Evolutionary conservation across 2,888 invertebrate species (phyloP), one percentile per base, ranked within the genome.

Genomic region (Trimorus sp.): DNA sequence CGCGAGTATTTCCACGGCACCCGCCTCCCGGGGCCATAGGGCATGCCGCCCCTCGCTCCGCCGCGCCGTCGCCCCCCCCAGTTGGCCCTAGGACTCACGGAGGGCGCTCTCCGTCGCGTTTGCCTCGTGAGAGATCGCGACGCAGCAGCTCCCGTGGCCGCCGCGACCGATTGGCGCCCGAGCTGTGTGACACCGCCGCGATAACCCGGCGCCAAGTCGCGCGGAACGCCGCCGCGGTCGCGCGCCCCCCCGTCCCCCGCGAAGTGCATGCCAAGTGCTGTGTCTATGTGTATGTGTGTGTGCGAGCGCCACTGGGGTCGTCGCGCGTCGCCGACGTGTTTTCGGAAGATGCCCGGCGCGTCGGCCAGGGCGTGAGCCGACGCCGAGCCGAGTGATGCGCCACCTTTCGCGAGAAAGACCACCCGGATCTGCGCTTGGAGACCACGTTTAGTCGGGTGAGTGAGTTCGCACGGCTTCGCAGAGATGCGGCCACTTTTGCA

Each of bases 61-160:
- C 76, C 75, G 56, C 66, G 80, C 66, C 56, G 66, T 74, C 56
- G 58, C 38, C 12, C 69, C 70, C 80, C 80, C 76, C 71, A 80
- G 80, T 80, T 80, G 56, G 15, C 51, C 71, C 54, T 75, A 80
- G 80, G 80, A 49, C 80, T 80, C 76, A 75, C 62, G 80, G 80
- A 80, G 80, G 80, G 80, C 80, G 79, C 79, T 70, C 80, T 60
- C 26, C 26, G 26, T 26, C 26, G 26, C 69, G 80, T 68, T 77
- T 48, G 66, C 66, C 56, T 74, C 51, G 75, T 9, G 70, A 79
- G 51, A 79, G 79, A 62, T 63, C 80, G 80, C 69, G 69, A 80
- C 69, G 66, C 75, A 80, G 80, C 75, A 60, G 65, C 54, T 59
- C 49, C 45, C 49, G 70, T 75, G 75, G 75, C 75, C 65, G 70